Base-by-base conservation (phyloP, 2,888 invertebrate species). In the Noctua fimbriata region DNA sequence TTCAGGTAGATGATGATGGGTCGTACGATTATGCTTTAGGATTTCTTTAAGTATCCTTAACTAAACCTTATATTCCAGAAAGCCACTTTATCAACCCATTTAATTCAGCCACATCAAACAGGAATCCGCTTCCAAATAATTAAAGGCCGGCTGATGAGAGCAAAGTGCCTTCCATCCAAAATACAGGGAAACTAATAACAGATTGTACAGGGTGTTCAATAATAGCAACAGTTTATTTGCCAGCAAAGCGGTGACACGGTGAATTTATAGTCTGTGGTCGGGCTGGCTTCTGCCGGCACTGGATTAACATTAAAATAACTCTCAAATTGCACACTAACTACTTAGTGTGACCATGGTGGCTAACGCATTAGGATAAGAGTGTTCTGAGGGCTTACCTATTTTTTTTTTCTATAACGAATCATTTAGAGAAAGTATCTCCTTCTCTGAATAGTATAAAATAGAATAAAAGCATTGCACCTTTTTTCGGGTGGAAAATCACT, bases 301-400 rank as follows among this genome's bases (percentile, higher is more conserved):
- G 90, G 92, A 93, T 93, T 91, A 91, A 90, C 92, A 92, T 93
- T 91, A 91, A 92, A 93, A 92, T 92, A 90, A 92, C 92, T 93
- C 87, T 78, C 90, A 91, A 92, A 92, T 91, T 92, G 90, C 87
- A 87, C 87, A 84, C 89, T 90, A 91, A 92, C 90, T 88, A 87
- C 79, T 83, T 85, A 82, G 63, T 78, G 89, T 89, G 89, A 87
- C 91, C 86, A 88, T 86, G 36, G 3, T 69, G 66, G 41, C 1
- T 7, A 12, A 21, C 47, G 44, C 52, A 74, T 72, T 83, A 83
- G 86, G 89, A 87, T 58, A 83, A n/a, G 18, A 28, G 32, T 12
- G 9, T 44, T n/a, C n/a, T 67, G 24, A 44, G 16, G 16, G 5
- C 7, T n/a, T 41, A 28, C 14, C 6, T 10, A 9, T 36, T 65